Evolutionary conservation across 2,797 vertebrate genomes (phyloP).

Genomic region (Emydoidea blandingii): DNA sequence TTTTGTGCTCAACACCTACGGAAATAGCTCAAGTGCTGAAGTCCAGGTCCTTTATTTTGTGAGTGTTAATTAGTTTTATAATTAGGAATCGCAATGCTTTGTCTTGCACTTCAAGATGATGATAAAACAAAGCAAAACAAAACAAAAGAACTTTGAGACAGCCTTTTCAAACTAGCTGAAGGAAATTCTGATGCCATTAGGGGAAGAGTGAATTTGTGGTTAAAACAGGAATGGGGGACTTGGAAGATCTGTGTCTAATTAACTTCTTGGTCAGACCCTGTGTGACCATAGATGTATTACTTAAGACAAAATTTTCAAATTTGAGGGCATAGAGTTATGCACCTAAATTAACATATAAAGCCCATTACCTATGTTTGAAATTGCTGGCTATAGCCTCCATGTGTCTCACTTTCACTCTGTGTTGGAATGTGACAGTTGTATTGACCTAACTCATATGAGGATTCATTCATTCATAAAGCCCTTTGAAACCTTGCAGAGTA

Average conservation of each 20-base stretch:
- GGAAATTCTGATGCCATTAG: neutral
- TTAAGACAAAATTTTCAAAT: neutral
- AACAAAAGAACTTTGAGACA: neutral
- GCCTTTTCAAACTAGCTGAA: neutral
- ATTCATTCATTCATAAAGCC: neutral
- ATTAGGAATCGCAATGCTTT: conserved; percentile 11
- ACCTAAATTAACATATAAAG: rapidly evolving
- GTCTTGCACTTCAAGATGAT: neutral
- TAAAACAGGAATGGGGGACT: rapidly evolving
- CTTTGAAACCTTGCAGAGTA: neutral
- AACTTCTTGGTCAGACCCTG: rapidly evolving
- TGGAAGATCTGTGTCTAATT: neutral
- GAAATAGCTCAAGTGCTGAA: neutral
- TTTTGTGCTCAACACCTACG: neutral
- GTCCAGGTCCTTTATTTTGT: neutral
- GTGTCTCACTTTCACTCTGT: neutral
- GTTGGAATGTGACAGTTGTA: neutral
- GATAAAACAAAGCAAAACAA: conserved; percentile 7
- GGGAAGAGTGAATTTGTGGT: neutral
- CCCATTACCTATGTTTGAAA: neutral
- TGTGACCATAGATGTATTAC: neutral
- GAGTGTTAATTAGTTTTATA: conserved; percentile 42
- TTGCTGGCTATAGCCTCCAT: neutral
- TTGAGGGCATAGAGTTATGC: neutral
- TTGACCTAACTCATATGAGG: neutral